phyloP scores from a whole-genome alignment of 2,888 invertebrate species.

The Galerucella pusilla region DNA sequence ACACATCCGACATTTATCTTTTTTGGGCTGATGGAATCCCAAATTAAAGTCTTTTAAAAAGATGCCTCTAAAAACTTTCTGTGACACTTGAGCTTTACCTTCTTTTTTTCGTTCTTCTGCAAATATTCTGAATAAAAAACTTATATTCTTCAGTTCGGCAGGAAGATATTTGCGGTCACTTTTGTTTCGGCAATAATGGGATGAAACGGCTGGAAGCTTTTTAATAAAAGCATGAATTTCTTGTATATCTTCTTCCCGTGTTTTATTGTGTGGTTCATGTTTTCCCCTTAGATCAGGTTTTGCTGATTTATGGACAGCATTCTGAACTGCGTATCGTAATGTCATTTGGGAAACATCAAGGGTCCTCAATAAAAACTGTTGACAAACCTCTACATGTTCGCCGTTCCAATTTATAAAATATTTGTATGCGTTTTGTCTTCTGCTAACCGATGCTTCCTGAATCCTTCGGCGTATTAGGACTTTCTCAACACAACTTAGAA shows the following conservation, averaged over 20 bases:
- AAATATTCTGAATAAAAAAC: conserved; percentile 9
- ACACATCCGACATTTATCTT: conserved; percentile 24
- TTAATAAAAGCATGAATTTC: conserved; percentile 3
- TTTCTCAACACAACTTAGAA: not conserved
- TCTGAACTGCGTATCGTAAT: not conserved
- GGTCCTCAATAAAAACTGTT: conserved; percentile 14
- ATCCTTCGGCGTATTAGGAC: not conserved
- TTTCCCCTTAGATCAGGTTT: conserved; percentile 14
- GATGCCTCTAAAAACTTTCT: conserved; percentile 25
- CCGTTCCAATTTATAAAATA: conserved; percentile 2
- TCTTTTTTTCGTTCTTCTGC: not conserved
- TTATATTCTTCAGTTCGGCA: not conserved
- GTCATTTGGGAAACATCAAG: conserved; percentile 5
- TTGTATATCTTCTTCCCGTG: not conserved
- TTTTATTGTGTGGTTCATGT: conserved; percentile 4
- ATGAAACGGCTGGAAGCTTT: conserved; percentile 12
- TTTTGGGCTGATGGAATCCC: conserved; percentile 22
- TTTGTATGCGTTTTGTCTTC: not conserved
- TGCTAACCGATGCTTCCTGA: not conserved
- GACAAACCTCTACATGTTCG: not conserved
- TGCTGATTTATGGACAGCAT: not conserved
- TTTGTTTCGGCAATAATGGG: conserved; percentile 6
- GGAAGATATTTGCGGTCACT: not conserved
- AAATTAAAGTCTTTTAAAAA: conserved; percentile 24
- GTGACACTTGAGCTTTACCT: conserved; percentile 10